Conservation (phyloP, 2,113 vertebrate genomes). For the Athene cunicularia region DNA sequence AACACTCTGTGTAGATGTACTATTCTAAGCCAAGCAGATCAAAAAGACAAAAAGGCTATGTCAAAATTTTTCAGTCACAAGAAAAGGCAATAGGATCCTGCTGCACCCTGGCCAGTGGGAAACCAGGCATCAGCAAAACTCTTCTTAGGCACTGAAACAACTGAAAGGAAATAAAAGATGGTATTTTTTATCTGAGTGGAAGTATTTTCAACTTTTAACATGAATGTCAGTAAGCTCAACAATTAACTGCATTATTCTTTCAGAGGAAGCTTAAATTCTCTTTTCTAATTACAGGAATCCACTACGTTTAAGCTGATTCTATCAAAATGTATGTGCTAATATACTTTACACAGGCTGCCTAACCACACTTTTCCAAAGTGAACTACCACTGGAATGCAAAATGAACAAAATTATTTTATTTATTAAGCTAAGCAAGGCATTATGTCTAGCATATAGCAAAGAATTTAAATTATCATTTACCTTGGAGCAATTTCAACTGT, state of each 20-base stretch:
- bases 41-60: not conserved
- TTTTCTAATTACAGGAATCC: not conserved
- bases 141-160: not conserved
- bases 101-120: not conserved
- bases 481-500: too few species aligned
- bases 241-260: not conserved
- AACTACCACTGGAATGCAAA: not conserved
- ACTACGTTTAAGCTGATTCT: not conserved
- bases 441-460: not conserved
- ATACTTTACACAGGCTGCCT: not conserved
- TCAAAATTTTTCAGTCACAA: not conserved
- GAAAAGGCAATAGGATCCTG: not conserved
- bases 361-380: not conserved
- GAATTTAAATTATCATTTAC: too few species aligned
- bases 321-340: not conserved
- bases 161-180: not conserved
- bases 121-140: not conserved
- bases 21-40: not conserved
- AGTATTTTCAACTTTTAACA: not conserved
- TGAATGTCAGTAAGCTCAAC: not conserved
- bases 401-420: not conserved
- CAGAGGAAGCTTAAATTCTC: not conserved
- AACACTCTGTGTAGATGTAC: not conserved
- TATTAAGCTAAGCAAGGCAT: not conserved
- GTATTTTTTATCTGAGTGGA: not conserved